phyloP scores from a whole-genome alignment of 1,140 invertebrate genomes.

The Ptiloglossa arizonensis region DNA sequence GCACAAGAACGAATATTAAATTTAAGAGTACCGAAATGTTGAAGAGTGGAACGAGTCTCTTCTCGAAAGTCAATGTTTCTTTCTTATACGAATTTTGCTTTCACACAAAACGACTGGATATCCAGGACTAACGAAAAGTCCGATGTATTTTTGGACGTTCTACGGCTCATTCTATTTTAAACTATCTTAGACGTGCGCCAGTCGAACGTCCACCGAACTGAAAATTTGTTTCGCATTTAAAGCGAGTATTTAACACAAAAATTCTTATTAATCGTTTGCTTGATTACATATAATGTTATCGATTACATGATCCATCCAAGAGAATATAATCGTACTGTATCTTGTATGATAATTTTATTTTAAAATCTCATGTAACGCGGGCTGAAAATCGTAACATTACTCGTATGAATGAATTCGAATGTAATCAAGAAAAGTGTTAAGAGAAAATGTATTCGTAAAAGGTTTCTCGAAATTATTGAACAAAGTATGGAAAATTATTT shows the following conservation, averaged over 20 bases:
- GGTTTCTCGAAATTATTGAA: neutral
- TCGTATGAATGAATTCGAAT: neutral
- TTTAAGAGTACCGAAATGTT: constrained; percentile 7
- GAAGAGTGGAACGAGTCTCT: neutral
- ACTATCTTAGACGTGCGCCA: constrained; percentile 45
- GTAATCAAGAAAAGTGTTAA: constrained; percentile 10
- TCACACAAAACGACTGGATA: constrained; percentile 51
- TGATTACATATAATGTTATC: neutral
- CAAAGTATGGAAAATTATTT: neutral
- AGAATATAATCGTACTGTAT: no score
- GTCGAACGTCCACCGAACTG: constrained; percentile 19
- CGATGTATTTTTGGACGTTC: constrained; percentile 74
- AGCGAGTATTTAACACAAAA: neutral
- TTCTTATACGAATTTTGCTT: constrained; percentile 14
- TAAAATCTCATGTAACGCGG: constrained; percentile 13
- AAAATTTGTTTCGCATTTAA: constrained; percentile 4
- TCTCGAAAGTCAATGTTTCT: neutral
- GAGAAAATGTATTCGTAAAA: neutral
- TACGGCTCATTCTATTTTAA: constrained; percentile 71
- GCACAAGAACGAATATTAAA: neutral
- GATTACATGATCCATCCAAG: neutral
- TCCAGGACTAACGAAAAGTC: constrained; percentile 62
- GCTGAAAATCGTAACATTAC: neutral
- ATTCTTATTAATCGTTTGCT: neutral
- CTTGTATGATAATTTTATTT: neutral